Conservation (phyloP, 2,888 invertebrate species). For the Crossocerus cetratus region DNA sequence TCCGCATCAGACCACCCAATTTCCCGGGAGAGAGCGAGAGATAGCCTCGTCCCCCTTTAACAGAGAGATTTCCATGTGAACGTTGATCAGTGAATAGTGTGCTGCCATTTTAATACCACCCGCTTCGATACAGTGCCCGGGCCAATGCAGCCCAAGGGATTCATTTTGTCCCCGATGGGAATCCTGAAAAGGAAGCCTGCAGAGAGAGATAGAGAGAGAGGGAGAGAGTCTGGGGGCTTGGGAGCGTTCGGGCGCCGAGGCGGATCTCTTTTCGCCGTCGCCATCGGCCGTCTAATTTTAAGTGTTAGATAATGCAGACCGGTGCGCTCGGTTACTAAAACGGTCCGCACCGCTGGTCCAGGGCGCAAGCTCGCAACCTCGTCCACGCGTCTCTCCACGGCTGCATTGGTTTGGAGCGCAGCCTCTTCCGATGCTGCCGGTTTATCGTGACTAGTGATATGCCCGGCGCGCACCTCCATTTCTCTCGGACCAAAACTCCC, state of each 20-base stretch:
- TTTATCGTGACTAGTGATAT: too few relatives aligned
- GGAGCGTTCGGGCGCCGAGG: conserved; percentile 9
- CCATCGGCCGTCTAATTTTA: conserved; percentile 73
- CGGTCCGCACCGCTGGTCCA: conserved; percentile 46
- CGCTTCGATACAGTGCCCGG: too few relatives aligned
- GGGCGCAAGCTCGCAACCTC: conserved; percentile 13
- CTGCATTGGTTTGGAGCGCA: conserved; percentile 32
- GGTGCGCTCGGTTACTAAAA: conserved; percentile 60
- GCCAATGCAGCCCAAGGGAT: neutral
- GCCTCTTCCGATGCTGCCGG: too few relatives aligned
- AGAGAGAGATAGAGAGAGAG: neutral
- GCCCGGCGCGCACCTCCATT: neutral
- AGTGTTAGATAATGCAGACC: conserved; percentile 75
- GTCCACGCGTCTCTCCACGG: conserved; percentile 25
- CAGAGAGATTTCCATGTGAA: neutral
- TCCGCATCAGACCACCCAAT: neutral
- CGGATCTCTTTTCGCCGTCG: conserved; percentile 49
- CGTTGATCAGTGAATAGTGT: conserved; percentile 1
- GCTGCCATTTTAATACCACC: neutral
- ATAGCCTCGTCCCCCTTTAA: neutral
- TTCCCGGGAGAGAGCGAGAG: conserved; percentile 4
- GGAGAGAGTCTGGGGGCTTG: conserved; percentile 6
- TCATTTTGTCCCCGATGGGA: neutral
- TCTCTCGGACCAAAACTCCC: neutral
- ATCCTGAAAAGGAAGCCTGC: neutral